A percentile compares a stretch with the other conserved stretches of the same genome.
Conservation (phyloP, 23 tunicate species). For the Ascidia mentula region DNA sequence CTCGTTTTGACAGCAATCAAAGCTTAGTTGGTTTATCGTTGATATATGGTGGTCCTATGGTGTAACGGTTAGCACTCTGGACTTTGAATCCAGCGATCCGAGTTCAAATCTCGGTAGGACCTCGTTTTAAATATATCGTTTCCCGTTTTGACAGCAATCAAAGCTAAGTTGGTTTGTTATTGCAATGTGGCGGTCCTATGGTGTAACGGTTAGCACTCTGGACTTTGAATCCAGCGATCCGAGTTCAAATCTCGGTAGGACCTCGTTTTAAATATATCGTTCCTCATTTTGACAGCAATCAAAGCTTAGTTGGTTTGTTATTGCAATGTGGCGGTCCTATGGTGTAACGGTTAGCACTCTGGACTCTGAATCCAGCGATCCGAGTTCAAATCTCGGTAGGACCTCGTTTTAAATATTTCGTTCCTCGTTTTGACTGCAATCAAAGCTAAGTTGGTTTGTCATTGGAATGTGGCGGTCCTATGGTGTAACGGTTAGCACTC, state of each 20-base stretch:
- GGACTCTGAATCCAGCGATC: not conserved
- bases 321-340: not conserved
- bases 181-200: not conserved
- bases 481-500: slow-evolving; percentile 2
- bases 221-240: not conserved
- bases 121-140: not conserved
- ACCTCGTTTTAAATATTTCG: not conserved
- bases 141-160: no score
- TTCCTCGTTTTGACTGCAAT: not conserved
- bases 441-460: no score
- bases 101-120: not conserved
- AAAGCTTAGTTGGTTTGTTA: no score
- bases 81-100: not conserved
- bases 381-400: not conserved
- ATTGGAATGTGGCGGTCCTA: no score
- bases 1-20: not conserved
- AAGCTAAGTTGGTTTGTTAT: no score
- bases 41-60: not conserved
- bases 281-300: not conserved
- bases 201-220: not conserved
- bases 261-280: not conserved
- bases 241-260: not conserved
- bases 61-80: not conserved
- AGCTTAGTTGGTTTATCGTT: no score
- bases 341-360: not conserved